Evolutionary conservation across 1,140 invertebrate genomes (phyloP).

Genomic region (Pogonus chalceus): DNA sequence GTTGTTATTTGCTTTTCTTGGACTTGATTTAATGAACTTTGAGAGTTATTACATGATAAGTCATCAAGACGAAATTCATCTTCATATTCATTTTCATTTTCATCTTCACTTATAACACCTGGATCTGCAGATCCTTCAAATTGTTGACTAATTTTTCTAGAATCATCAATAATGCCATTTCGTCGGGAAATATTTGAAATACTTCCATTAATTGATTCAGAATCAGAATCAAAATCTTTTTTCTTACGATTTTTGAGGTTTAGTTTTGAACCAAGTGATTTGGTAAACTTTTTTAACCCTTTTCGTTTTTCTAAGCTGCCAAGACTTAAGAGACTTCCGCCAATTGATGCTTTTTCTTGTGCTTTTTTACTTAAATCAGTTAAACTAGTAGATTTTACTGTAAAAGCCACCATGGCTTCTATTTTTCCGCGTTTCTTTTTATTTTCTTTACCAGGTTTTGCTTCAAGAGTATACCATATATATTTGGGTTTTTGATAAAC

Average conservation of each 20-base stretch:
- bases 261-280: constrained; percentile 67
- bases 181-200: constrained; percentile 38
- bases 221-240: constrained; percentile 48
- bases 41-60: constrained; percentile 77
- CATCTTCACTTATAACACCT: constrained; percentile 79
- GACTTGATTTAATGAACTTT: constrained; percentile 63
- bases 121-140: constrained; percentile 67
- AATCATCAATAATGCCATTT: constrained; percentile 17
- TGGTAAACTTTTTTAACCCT: constrained; percentile 74
- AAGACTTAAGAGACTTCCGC: constrained; percentile 76
- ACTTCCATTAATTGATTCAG: constrained; percentile 43
- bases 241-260: constrained; percentile 51
- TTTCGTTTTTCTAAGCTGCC: constrained; percentile 75
- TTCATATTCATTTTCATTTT: too few species aligned
- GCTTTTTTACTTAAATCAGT: constrained; percentile 76
- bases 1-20: constrained; percentile 39
- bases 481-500: constrained; percentile 81
- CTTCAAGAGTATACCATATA: constrained; percentile 58
- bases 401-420: constrained; percentile 80
- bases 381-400: constrained; percentile 76
- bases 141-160: constrained; percentile 41
- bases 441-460: constrained; percentile 67
- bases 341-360: constrained; percentile 74
- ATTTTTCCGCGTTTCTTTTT: constrained; percentile 83
- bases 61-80: constrained; percentile 78